Percentiles rank a stretch among this genome's conserved stretches.
Conservation (phyloP, 37 sponge, comb jelly and placozoan species). For the Aplysina aerophoba region DNA sequence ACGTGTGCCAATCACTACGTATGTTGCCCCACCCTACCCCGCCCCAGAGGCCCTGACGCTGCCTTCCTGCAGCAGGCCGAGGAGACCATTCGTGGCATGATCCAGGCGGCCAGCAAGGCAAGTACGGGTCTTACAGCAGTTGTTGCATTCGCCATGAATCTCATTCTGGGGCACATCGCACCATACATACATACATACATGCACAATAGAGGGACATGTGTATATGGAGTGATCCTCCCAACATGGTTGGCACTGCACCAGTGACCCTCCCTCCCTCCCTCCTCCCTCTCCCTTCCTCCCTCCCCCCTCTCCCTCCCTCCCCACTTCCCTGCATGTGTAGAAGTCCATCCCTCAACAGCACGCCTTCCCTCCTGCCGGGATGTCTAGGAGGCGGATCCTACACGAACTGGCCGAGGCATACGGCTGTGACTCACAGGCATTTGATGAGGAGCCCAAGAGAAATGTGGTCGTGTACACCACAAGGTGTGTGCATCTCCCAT, state of each 20-base stretch:
- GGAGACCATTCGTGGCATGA: slow-evolving; percentile 3
- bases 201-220: too few relatives aligned
- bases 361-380: slow-evolving; percentile 63
- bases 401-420: slow-evolving; percentile 83
- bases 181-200: not conserved
- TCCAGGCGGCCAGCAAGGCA: not conserved
- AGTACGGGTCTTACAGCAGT: not conserved
- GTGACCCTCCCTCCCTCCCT: too few relatives aligned
- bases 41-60: not conserved
- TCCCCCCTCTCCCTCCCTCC: not conserved
- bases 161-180: not conserved
- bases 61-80: slow-evolving; percentile 5
- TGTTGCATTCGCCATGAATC: not conserved
- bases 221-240: too few relatives aligned
- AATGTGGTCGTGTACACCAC: slow-evolving; percentile 45
- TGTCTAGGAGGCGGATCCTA: slow-evolving; percentile 53
- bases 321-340: not conserved
- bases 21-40: not conserved
- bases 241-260: too few relatives aligned
- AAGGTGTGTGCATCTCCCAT: slow-evolving; percentile 32
- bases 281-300: too few relatives aligned
- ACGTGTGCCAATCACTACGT: not conserved
- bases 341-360: not conserved
- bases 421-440: slow-evolving; percentile 54
- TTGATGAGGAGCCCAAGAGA: slow-evolving; percentile 69